Percentiles rank a stretch among this genome's conserved stretches.
Conservation (phyloP, 1,140 invertebrate species). For the Kradibia gibbosae region DNA sequence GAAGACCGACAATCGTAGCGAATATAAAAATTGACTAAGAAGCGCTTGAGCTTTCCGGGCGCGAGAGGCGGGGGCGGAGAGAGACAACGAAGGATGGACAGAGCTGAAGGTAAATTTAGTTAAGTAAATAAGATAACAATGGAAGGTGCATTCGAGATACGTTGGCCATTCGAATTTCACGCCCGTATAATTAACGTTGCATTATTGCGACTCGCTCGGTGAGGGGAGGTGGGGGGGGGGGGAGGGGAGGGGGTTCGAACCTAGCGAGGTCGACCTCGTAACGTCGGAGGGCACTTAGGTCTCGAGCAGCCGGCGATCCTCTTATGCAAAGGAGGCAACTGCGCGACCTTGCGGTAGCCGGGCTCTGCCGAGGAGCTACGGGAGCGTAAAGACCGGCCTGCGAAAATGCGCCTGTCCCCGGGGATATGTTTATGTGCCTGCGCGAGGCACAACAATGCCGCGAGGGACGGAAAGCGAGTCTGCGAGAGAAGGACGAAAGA, state of each 20-base stretch:
- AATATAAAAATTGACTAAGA: too few species aligned
- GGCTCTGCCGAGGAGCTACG: not conserved
- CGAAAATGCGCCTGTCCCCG: not conserved
- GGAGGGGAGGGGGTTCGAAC: slow-evolving; percentile 30
- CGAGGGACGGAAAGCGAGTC: not conserved
- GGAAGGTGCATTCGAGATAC: too few species aligned
- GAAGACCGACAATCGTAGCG: too few species aligned
- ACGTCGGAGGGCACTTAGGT: not conserved
- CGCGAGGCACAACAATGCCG: slow-evolving; percentile 10
- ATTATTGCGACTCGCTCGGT: not conserved
- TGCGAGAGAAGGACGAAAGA: not conserved
- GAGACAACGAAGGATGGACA: too few species aligned
- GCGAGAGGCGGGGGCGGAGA: too few species aligned
- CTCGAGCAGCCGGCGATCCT: not conserved
- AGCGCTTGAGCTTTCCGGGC: too few species aligned
- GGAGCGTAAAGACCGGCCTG: slow-evolving; percentile 4
- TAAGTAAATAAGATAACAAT: too few species aligned
- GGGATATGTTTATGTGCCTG: slow-evolving; percentile 30
- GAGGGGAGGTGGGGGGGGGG: not conserved
- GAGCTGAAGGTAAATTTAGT: too few species aligned
- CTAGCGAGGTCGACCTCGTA: too few species aligned
- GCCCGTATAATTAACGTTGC: not conserved
- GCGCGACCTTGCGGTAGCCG: not conserved
- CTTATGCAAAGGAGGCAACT: slow-evolving; percentile 31
- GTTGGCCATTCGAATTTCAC: too few species aligned